These are phyloP conservation scores for Brachymystax lenok DNA, from an alignment of 2,797 vertebrate genomes.

Conservation along the genomic window DNA sequence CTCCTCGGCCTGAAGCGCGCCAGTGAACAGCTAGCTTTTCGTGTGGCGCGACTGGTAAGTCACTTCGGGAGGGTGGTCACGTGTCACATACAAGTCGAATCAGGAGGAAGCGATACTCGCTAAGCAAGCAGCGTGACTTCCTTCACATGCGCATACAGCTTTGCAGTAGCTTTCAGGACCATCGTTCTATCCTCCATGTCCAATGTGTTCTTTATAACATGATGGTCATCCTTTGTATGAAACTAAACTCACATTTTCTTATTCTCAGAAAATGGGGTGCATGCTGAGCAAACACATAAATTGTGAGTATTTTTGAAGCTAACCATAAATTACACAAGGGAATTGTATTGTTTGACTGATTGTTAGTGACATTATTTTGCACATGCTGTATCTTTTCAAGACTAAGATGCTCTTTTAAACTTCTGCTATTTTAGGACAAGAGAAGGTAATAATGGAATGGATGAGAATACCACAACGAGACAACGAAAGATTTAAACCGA, in stretches of 20 bases:
- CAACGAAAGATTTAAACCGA: constrained; percentile 71
- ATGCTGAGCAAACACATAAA: constrained; percentile 48
- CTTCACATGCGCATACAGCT: neutral
- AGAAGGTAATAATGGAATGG: constrained; percentile 64
- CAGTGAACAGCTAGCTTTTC: no score
- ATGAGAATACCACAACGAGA: constrained; percentile 60
- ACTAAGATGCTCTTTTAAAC: neutral
- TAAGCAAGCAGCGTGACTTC: no score
- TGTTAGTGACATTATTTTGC: neutral
- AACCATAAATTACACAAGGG: neutral
- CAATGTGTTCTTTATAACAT: neutral
- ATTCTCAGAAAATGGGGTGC: constrained; percentile 55
- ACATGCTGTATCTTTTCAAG: neutral
- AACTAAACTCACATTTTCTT: neutral
- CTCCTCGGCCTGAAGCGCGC: no score
- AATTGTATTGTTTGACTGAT: neutral
- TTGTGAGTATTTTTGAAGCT: constrained; percentile 60
- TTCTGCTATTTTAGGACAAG: constrained; percentile 56
- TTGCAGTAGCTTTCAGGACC: neutral
- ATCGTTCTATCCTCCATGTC: neutral
- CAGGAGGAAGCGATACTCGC: no score
- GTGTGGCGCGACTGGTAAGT: no score
- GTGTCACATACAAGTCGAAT: no score
- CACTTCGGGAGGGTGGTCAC: no score
- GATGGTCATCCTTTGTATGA: neutral